Base-by-base conservation (phyloP, 2,113 vertebrate species). In the Lucifuga dentata region DNA sequence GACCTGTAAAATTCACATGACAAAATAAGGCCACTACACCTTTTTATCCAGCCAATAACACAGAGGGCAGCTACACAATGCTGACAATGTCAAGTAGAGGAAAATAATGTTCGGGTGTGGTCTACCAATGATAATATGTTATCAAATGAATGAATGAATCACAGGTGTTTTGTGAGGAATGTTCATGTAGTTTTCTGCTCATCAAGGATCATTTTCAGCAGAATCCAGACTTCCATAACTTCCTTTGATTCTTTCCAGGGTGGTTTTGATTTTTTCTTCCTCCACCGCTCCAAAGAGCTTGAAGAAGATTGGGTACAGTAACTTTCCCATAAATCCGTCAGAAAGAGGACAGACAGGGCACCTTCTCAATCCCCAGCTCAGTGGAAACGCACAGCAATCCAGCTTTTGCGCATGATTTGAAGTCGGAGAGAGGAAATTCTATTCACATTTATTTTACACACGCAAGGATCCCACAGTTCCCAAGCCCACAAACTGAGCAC, bases 71-170 rank as follows among this genome's bases (percentile, higher is more conserved):
- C n/a, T 19, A 58, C 1, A 19, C 32, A 68, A 39, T 16, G 20
- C 57, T 21, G 38, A 43, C 41, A 64, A n/a, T 60, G 53, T 68
- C 55, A 73, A 43, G 39, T 44, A 45, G 9, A 29, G 16, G 20
- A 24, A 70, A 60, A 58, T 33, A 58, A 35, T 40, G 5, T 6
- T 17, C 15, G 1, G 3, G 67, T 36, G 51, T 19, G 2, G 5
- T 48, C 32, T 48, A 39, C 13, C 38, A 41, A 8, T 24, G 32
- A 39, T 17, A 45, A 21, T 53, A 48, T 39, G 16, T 63, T 50
- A 21, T 76, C 52, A 59, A 35, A 36, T 44, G 43, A 41, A 51
- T 32, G 39, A n/a, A 41, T 59, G 33, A 6, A 44, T 9, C 12
- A 17, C 48, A 23, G 11, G 19, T 50, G 45, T 48, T 48, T 2